Evolutionary conservation across 2,888 invertebrate species (phyloP), one percentile per base, ranked within the genome.

Genomic region (Graphium colonna): DNA sequence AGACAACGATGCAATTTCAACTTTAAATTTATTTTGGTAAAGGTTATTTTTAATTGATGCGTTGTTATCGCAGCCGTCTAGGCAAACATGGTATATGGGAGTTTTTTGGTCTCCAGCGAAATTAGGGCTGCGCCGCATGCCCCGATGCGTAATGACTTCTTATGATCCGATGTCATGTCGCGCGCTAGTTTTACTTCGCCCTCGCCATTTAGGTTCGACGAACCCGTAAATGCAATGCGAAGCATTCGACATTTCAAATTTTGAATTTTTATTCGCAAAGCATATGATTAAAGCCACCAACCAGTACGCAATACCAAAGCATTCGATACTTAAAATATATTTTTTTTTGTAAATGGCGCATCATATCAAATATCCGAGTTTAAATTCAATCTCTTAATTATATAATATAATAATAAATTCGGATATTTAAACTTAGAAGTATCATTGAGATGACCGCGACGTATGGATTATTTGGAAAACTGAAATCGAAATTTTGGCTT

Each of bases 151-250:
- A 86, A 88, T 85, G 88, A 88, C 85, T 86, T 86, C 82, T 87
- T 85, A 86, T 86, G 86, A 85, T 85, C 82, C 82, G 79, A 80
- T 82, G 87, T 83, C 85, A 80, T 79, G 79, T 84, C 79, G 78
- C 75, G 79, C 77, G 73, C 75, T 75, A 71, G 78, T 77, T 75
- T 80, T 71, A 64, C 56, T 64, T 60, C 66, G 67, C 68, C 70
- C 77, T 75, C 78, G 74, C 81, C 80, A 69, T 69, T 47, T 59
- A 70, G 71, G 75, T 78, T 70, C 69, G 62, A 68, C 56, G 63
- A 60, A 61, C 59, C 58, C 57, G 64, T 67, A n/a, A n/a, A n/a
- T n/a, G n/a, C n/a, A n/a, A n/a, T n/a, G 8, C 33, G 2, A 7
- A 2, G 33, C 15, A 71, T 71, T 78, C 57, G 60, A 65, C 63